A percentile compares a stretch with the other conserved stretches of the same genome.
Conservation (phyloP, 2,113 vertebrate genomes). For the Turnix velox region DNA sequence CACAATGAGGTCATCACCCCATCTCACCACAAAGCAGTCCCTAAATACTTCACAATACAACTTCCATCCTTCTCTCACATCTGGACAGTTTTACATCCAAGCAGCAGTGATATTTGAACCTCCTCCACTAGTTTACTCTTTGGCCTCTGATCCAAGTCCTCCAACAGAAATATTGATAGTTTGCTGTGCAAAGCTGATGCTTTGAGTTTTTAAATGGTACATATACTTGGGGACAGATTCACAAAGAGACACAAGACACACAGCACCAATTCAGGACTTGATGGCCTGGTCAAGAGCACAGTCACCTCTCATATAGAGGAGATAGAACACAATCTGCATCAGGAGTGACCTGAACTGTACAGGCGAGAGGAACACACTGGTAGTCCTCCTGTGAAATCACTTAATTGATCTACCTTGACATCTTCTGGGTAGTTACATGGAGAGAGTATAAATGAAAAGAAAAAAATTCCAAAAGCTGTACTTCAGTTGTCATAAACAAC, state of each 20-base stretch:
- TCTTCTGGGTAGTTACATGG: neutral
- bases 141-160: neutral
- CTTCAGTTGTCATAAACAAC: neutral
- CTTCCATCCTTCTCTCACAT: neutral
- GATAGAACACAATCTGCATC: neutral
- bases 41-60: neutral
- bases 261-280: neutral
- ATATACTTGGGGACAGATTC: neutral
- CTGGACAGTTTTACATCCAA: neutral
- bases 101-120: neutral
- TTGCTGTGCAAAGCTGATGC: neutral
- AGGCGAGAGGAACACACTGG: neutral
- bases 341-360: neutral
- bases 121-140: neutral
- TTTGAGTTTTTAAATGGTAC: neutral
- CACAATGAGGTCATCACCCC: neutral
- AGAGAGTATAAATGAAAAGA: neutral
- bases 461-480: neutral
- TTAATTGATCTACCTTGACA: neutral
- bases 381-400: neutral
- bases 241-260: neutral
- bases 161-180: neutral
- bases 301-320: neutral
- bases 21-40: neutral
- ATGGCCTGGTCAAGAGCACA: fast-evolving